Evolutionary conservation across 1,140 invertebrate species (phyloP), one percentile per base, ranked within the genome.

Genomic region (Drosophila seguyi): DNA sequence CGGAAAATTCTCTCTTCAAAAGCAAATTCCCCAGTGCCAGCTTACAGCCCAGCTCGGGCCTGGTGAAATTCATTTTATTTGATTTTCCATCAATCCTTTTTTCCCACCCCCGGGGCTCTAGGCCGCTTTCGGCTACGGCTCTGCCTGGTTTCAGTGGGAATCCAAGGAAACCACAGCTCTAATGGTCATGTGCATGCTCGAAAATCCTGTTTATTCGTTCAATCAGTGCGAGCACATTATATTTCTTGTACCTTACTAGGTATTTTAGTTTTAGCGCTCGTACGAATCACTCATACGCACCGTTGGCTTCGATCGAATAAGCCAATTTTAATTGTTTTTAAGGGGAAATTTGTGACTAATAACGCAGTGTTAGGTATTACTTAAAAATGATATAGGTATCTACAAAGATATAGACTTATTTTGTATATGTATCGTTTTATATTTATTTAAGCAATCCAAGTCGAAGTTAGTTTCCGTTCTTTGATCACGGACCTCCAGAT

Each of bases 1-100:
- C 42, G 68, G 68, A 72, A 71, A 69, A 69, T 39, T 57, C 50
- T 56, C 60, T 68, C 59, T 67, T 52, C 58, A 18, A 20, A 5
- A 14, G 20, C 6, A 38, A 45, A 22, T 42, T 58, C 22, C 11
- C 34, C 38, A 29, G 29, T n/a, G 22, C 38, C n/a, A 22, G 27
- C 36, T 57, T 57, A 44, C 34, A 47, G 25, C 14, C 34, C 31
- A 27, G 38, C 14, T 48, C 4, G 29, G 45, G 7, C 29, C 20
- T 27, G 27, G 58, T 5, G 7, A 71, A 47, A 69, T 39, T 18
- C 42, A 67, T 39, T 65, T 65, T 25, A 67, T 67, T 67, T 65
- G 42, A 38, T 66, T 67, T 65, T 29, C 34, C 22, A 20, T 38
- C 31, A 53, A 53, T 53, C 31, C 52, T 25, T 16, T 45, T 38